A percentile compares a stretch with the other conserved stretches of the same genome.
phyloP scores from a whole-genome alignment of 1,140 invertebrate species.

The Stegodyphus dumicola region DNA sequence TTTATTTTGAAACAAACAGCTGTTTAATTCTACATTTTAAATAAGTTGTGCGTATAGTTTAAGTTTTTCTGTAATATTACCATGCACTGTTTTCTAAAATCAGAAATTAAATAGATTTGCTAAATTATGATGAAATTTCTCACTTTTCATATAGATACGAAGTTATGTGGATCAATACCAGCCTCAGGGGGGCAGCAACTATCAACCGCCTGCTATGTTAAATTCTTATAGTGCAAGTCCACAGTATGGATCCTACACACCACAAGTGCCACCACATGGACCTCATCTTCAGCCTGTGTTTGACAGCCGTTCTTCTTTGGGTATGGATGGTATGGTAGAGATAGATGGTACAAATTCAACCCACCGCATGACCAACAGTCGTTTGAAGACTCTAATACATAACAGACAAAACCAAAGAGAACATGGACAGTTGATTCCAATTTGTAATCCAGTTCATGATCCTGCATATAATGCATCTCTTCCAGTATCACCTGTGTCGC shows the following conservation, averaged over 20 bases:
- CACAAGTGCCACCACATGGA: conserved; percentile 46
- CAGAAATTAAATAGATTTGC: neutral
- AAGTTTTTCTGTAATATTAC: neutral
- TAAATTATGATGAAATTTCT: neutral
- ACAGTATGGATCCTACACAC: conserved; percentile 45
- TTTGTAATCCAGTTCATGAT: conserved; percentile 43
- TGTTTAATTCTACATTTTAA: no score
- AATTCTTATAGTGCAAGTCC: conserved; percentile 33
- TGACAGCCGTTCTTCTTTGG: conserved; percentile 10
- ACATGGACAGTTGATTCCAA: conserved; percentile 52
- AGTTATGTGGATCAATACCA: conserved; percentile 56
- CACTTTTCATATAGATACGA: neutral
- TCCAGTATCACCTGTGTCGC: conserved; percentile 17
- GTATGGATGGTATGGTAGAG: conserved; percentile 19
- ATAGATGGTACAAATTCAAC: conserved; percentile 48
- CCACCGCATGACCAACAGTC: conserved; percentile 65
- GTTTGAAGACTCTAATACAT: conserved; percentile 65
- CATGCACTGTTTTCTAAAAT: neutral
- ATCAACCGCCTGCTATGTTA: conserved; percentile 28
- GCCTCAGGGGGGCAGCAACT: conserved; percentile 46
- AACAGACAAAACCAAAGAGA: conserved; percentile 64
- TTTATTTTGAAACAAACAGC: no score
- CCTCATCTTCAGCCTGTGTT: conserved; percentile 11
- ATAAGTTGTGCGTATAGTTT: neutral
- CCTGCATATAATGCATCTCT: conserved; percentile 3